These are phyloP conservation scores for Botia almorhae DNA, from an alignment of 2,797 vertebrate species.

Conservation along the genomic window DNA sequence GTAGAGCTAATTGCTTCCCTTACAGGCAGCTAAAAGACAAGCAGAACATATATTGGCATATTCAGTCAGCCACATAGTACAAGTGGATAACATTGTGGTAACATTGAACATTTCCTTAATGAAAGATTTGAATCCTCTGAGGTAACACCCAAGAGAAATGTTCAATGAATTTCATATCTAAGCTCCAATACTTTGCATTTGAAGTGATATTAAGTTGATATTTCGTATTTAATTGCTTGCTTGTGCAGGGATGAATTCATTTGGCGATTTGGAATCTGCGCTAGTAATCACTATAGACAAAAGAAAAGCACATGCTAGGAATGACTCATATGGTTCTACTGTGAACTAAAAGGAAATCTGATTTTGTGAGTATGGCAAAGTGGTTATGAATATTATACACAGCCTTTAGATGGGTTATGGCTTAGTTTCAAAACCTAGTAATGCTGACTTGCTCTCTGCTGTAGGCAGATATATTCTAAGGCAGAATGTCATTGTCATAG, in stretches of 20 bases:
- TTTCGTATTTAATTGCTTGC: constrained; percentile 48
- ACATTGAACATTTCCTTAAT: constrained; percentile 47
- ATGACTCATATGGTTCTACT: constrained; percentile 20
- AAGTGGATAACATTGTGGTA: constrained; percentile 40
- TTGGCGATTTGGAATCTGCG: constrained; percentile 27
- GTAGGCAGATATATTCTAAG: neutral
- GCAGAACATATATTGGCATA: constrained; percentile 45
- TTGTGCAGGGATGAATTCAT: constrained; percentile 26
- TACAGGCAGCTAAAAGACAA: constrained; percentile 49
- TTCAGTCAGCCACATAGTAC: constrained; percentile 42
- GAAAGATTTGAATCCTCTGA: constrained; percentile 38
- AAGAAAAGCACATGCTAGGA: constrained; percentile 13
- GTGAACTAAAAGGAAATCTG: constrained; percentile 12
- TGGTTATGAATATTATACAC: constrained; percentile 26
- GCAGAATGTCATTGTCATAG: neutral
- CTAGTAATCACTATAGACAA: constrained; percentile 15
- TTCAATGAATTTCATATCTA: constrained; percentile 32
- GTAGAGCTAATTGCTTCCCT: constrained; percentile 59
- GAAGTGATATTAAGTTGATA: constrained; percentile 46
- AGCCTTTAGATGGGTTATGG: neutral
- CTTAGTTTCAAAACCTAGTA: constrained; percentile 10
- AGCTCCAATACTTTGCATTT: constrained; percentile 36
- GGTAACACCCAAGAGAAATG: constrained; percentile 30
- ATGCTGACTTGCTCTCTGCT: neutral
- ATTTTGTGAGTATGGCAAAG: constrained; percentile 15